These are phyloP conservation scores for Pterostichus niger DNA, from an alignment of 2,888 invertebrate species.

Conservation along the genomic window DNA sequence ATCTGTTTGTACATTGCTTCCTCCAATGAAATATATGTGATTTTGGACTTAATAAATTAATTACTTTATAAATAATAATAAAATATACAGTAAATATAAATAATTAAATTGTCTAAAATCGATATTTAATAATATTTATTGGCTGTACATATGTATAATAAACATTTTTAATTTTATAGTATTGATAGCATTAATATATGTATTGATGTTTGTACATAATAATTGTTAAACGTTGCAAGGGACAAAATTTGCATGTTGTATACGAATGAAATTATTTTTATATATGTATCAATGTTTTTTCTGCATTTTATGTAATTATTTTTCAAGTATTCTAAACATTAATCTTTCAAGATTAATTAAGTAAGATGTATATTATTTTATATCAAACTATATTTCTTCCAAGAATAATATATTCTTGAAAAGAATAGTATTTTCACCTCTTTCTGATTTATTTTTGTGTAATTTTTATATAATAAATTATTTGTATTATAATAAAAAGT, in stretches of 20 bases:
- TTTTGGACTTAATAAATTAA: not conserved
- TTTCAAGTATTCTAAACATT: conserved; percentile 6
- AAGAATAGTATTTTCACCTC: no score
- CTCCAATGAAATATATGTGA: not conserved
- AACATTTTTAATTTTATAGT: conserved; percentile 58
- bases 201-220: not conserved
- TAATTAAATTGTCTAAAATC: not conserved
- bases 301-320: conserved; percentile 1
- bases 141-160: conserved; percentile 57
- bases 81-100: not conserved
- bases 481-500: conserved; percentile 9
- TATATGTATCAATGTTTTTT: conserved; percentile 11
- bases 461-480: not conserved
- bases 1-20: not conserved
- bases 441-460: not conserved
- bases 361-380: no score
- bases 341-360: not conserved
- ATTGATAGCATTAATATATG: not conserved
- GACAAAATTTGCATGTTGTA: not conserved
- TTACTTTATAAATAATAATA: not conserved
- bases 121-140: not conserved
- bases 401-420: no score
- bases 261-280: conserved; percentile 20
- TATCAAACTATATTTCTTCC: no score
- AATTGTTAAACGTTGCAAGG: no score